Conservation (phyloP, 2,888 invertebrate genomes). For the Tubulanus polymorphus region DNA sequence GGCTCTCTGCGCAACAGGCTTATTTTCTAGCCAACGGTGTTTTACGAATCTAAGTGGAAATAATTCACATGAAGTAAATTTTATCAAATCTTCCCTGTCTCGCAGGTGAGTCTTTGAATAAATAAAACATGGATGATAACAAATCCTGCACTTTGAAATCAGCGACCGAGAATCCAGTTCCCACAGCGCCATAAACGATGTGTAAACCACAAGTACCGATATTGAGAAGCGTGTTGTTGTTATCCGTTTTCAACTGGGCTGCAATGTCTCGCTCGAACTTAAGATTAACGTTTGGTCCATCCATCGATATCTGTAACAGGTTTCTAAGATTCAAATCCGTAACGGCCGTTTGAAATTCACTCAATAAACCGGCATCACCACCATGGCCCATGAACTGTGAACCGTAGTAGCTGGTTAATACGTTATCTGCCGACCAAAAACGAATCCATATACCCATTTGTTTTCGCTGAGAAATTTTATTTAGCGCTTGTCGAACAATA, state of each 20-base stretch:
- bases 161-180: neutral
- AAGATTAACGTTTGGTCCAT: neutral
- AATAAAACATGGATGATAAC: constrained; percentile 1
- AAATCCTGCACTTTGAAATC: constrained; percentile 1
- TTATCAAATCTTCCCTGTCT: constrained; percentile 1
- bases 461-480: constrained; percentile 3
- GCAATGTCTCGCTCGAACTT: neutral
- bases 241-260: neutral
- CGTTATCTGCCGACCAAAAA: neutral
- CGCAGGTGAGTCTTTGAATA: constrained; percentile 12
- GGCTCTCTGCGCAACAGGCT: constrained; percentile 5
- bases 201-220: neutral
- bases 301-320: constrained; percentile 7
- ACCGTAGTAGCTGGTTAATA: neutral
- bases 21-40: constrained; percentile 11
- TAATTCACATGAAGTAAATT: neutral
- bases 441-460: constrained; percentile 4
- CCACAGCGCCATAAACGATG: neutral
- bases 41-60: constrained; percentile 9
- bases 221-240: neutral
- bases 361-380: neutral
- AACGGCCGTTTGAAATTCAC: neutral
- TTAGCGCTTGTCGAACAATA: constrained; percentile 6
- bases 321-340: constrained; percentile 3
- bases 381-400: constrained; percentile 6